Base-by-base conservation (phyloP, 2,113 vertebrate genomes). In the Neolamprologus variostigma region DNA sequence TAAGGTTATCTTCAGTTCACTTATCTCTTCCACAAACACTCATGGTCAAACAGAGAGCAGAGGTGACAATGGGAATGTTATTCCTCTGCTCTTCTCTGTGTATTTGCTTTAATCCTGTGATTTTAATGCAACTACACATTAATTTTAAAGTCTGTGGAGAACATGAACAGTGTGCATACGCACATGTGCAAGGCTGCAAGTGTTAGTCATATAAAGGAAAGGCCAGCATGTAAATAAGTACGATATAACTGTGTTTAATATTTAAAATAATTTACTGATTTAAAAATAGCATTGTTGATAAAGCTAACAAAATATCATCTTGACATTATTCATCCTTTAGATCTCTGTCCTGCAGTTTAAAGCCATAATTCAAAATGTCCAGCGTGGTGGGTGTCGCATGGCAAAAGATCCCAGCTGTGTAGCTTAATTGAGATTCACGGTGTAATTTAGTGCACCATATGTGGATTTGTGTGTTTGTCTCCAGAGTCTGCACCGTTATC, bases 341-440 rank as follows among this genome's bases (percentile, higher is more conserved):
- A 28, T 47, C 40, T 47, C 42, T 11, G 9, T 47, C 42, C 9
- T 8, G 9, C 21, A 76, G 42, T 76, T 76, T 76, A 2, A 76
- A 76, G 21, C 42, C 42, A 76, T 76, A 50, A 45, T 89, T 33
- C 80, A 61, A 81, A 51, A 61, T 85, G 84, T 42, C 26, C 80
- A 80, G 45, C 37, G 5, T 13, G 17, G 26, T 37, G 71, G 40
- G 73, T 81, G 57, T 79, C 8, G 16, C 59, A 76, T 17, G 50
- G 50, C 47, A 54, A 53, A 51, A 59, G 55, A 23, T 28, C 31
- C 82, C 88, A 87, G 84, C 88, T 90, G 89, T 86, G 87, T 2
- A 5, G 71, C 63, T 89, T 88, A 73, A 91, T 90, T 92, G 81
- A 89, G 86, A 94, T 91, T 90, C 88, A 91, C 6, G 2, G 42